Evolutionary conservation across 1,140 invertebrate genomes (phyloP), one percentile per base, ranked within the genome.

Genomic region (Dreissena polymorpha): DNA sequence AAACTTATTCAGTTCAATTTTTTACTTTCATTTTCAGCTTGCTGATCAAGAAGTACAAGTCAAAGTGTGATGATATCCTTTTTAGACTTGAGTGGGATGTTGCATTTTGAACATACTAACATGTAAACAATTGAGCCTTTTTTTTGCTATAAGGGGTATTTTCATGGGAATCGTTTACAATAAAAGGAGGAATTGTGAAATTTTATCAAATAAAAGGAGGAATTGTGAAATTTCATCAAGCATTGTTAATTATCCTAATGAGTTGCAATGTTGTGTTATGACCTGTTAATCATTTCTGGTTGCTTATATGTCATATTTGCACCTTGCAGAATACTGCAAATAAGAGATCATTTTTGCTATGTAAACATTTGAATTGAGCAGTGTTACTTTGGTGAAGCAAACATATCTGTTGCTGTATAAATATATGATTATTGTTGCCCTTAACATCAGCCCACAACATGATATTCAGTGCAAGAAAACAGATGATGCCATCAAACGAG

Each of bases 21-120:
- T 50, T 14, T 55, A 67, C 67, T 21, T 49, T 29, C 50, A 57
- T 88, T n/a, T 90, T 86, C 89, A 90, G 89, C 82, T 86, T 89
- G 86, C 77, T 90, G 81, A 88, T 90, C 67, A 86, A 88, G 81
- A 87, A 90, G 63, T 90, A 86, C 86, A 89, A 86, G 67, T 72
- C 86, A 12, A 90, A 90, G 65, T 88, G 88, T 87, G 84, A 87
- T 83, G 88, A 90, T 90, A 90, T 90, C 89, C 89, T 90, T 90
- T 88, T 65, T 55, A 39, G 25, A 21, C 10, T 16, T 73, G 65
- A 60, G 57, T 3, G 21, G 21, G 21, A 60, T 60, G 16, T n/a
- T 60, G 3, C 57, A 60, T 60, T 60, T 60, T 60, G 2, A n/a
- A 18, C 16, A 18, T n/a, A 60, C 2, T 6, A 60, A 18, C 57